Percentiles rank a stretch among this genome's conserved stretches.
Conservation (phyloP, 2,888 invertebrate species). For the Noctua janthe region DNA sequence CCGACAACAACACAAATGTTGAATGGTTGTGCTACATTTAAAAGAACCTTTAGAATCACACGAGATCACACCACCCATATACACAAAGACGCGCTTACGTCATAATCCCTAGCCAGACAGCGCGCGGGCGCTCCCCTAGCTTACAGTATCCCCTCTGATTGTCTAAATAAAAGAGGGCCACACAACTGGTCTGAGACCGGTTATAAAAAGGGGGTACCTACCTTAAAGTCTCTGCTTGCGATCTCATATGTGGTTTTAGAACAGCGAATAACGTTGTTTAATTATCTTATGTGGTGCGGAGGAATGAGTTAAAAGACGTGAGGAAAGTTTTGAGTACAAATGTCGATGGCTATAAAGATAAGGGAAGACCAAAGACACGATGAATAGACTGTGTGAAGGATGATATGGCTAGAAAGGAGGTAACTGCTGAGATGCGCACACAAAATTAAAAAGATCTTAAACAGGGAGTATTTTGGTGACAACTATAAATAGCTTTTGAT, state of each 20-base stretch:
- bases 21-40: not conserved
- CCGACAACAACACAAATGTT: not conserved
- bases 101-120: slow-evolving; percentile 37
- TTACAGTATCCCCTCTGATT: slow-evolving; percentile 30
- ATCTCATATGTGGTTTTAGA: not conserved
- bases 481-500: too few species aligned
- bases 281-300: not conserved
- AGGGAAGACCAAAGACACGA: not conserved
- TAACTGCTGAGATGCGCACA: not conserved
- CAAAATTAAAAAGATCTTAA: too few species aligned
- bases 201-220: slow-evolving; percentile 16
- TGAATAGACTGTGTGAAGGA: not conserved
- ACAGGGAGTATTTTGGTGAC: too few species aligned
- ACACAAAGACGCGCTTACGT: slow-evolving; percentile 20
- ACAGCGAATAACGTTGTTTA: not conserved
- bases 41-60: slow-evolving; percentile 1
- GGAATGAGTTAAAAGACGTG: not conserved
- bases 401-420: not conserved
- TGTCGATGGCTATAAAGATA: not conserved
- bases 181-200: slow-evolving; percentile 23
- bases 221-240: not conserved
- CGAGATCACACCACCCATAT: slow-evolving; percentile 5
- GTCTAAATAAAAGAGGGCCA: slow-evolving; percentile 44
- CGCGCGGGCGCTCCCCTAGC: slow-evolving; percentile 32
- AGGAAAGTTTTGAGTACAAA: not conserved